Evolutionary conservation across 2,113 vertebrate genomes (phyloP), one percentile per base, ranked within the genome.

Genomic region (Argyrosomus japonicus): DNA sequence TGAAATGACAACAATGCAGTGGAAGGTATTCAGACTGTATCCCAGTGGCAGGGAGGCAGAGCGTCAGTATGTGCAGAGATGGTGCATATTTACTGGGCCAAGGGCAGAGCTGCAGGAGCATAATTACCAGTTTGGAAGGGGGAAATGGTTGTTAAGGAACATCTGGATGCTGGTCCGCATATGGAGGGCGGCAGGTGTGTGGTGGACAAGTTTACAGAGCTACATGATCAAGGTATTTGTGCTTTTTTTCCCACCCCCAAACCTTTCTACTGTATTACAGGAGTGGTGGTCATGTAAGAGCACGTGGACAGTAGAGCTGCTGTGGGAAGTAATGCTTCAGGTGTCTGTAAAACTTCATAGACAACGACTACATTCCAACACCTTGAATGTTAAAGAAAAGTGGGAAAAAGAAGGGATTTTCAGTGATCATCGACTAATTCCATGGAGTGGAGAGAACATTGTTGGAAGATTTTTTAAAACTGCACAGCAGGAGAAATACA

Each of bases 1-100:
- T 81, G 83, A 90, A 88, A 88, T 80, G 85, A 82, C 84, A 89
- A 84, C 71, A 85, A 80, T 81, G 86, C 71, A 56, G 71, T 70
- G 71, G 74, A 83, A 88, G 73, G 81, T 88, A 83, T 86, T 86
- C 65, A 72, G 57, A 57, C 51, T 57, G 50, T 53, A 40, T 63
- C 61, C 50, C 23, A 36, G 45, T 68, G 62, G 57, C 27, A n/a
- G 36, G 6, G n/a, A 57, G 67, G 40, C 19, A n/a, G 56, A 40
- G 54, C 1, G 2, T 2, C 40, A 32, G 13, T 29, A 57, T 64
- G 12, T 51, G 21, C 12, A 29, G 77, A 36, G 32, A 36, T 12
- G 53, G 36, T n/a, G 21, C 36, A 64, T 58, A 68, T 68, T 64
- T 81, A 74, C 57, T 47, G 18, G 57, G 12, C 70, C 1, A 4